Evolutionary conservation across 2,888 invertebrate species (phyloP), one percentile per base, ranked within the genome.

Genomic region (Cephus rjabovi): DNA sequence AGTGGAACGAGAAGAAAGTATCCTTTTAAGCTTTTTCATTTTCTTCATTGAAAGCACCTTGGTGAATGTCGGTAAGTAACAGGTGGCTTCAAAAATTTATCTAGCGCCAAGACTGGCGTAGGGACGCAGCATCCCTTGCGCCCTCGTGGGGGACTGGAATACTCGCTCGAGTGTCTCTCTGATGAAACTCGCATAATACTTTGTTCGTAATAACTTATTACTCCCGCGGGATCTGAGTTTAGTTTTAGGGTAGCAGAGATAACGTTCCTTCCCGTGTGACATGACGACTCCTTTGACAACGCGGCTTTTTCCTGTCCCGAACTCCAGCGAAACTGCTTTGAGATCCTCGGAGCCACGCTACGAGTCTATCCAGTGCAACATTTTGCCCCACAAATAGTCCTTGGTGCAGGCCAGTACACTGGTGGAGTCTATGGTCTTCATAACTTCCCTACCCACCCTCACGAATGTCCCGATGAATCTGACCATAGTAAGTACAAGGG

Each of bases 11-110:
- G 56, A 56, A 56, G 56, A 23, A 56, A 56, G 56, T 56, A 23
- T 56, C 56, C 9, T 56, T 56, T 56, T 56, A 15, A 56, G 9
- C 23, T 56, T 56, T 56, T 23, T 2, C 56, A 56, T 56, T 56
- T 56, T 56, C 15, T 23, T 56, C 56, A 23, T 56, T 56, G 56
- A 56, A 56, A 56, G 9, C 9, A 9, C 56, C 23, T 56, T 56
- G 23, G 23, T 23, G 56, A 56, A 56, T 9, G 56, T 56, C 56
- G 56, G 56, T 56, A 56, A 81, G 86, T 86, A 87, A 87, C 86
- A 87, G 86, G 86, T 87, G 84, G 86, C 81, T 83, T 86, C 84
- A 86, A 87, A 87, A 86, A 86, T 87, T 86, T 81, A 86, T 85
- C 86, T 84, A 81, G 71, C 71, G 56, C 56, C 23, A 23, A 9